Evolutionary conservation across 2,888 invertebrate genomes (phyloP), one percentile per base, ranked within the genome.

Genomic region (Epinotia bilunana): DNA sequence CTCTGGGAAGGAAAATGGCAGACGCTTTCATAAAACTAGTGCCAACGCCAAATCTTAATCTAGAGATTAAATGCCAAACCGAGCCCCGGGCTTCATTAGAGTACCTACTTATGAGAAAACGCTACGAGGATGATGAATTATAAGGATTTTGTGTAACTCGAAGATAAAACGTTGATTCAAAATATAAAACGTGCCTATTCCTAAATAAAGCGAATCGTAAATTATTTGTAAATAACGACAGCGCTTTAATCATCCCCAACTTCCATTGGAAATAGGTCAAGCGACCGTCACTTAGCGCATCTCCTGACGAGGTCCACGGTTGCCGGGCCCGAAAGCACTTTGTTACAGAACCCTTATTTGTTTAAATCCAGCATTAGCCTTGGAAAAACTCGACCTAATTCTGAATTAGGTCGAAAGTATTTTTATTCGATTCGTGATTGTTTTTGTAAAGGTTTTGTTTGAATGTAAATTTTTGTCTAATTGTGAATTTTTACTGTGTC

Each of bases 361-460:
- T 65, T 20, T 60, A 55, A 49, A 43, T 49, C 46, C 58, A 33
- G 49, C 72, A 72, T 72, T 72, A 72, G 58, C 46, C 49, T 58
- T 65, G 58, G 18, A 18, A 18, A 60, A 57, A 64, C 57, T 57
- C 71, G 11, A 18, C 33, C 60, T 73, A 73, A 73, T 73, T 60
- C 72, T 65, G 39, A 33, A 20, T 73, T 65, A 73, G 72, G 65
- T 65, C 49, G 57, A 33, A 65, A 49, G 65, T 64, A n/a, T 73
- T 67, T 65, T 60, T 11, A 18, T 61, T 70, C 60, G 46, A 61
- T 49, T 70, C 23, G 70, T 60, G 39, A 67, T 55, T 60, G 58
- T 62, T 70, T 46, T 64, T 9, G 64, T 64, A 20, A 64, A 23
- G 64, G 49, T 49, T 33, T 33, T 61, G 16, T 43, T 58, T 46